Conservation (phyloP, 2,888 invertebrate genomes). For the Eumacrocentrus americanus region DNA sequence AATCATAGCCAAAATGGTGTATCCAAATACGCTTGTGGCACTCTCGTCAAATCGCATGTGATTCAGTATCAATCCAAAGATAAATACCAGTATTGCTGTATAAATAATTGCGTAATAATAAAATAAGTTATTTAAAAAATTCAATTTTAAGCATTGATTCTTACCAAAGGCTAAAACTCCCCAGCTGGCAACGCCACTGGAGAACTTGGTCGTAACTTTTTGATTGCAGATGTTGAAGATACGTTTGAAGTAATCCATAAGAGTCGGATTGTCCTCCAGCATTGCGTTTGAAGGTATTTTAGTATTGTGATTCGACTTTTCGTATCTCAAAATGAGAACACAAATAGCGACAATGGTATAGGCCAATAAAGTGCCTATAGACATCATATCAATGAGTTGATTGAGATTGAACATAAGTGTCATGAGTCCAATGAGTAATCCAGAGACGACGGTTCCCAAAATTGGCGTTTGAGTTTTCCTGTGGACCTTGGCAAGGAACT, state of each 20-base stretch:
- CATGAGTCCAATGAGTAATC: constrained; percentile 79
- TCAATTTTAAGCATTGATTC: constrained; percentile 26
- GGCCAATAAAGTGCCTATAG: constrained; percentile 87
- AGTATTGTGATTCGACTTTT: constrained; percentile 41
- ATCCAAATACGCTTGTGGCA: constrained; percentile 52
- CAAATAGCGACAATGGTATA: constrained; percentile 92
- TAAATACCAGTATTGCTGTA: constrained; percentile 66
- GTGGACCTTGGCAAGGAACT: constrained; percentile 72
- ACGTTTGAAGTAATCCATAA: constrained; percentile 61
- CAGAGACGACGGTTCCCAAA: constrained; percentile 77
- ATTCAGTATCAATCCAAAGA: constrained; percentile 64
- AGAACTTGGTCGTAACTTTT: constrained; percentile 70
- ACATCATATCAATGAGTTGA: constrained; percentile 96
- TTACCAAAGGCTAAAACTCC: constrained; percentile 67
- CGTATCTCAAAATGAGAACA: constrained; percentile 79
- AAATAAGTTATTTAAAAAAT: not conserved
- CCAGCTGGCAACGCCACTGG: constrained; percentile 71
- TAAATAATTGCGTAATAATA: constrained; percentile 30
- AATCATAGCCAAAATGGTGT: constrained; percentile 63
- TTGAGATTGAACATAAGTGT: constrained; percentile 87
- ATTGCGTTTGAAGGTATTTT: constrained; percentile 43
- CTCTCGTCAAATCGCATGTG: constrained; percentile 50
- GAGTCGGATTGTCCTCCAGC: constrained; percentile 42
- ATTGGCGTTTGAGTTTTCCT: constrained; percentile 79
- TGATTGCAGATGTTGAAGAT: constrained; percentile 75